Percentiles rank a stretch among this genome's conserved stretches.
phyloP scores from a whole-genome alignment of 2,888 invertebrate genomes.

The Orgyia antiqua region DNA sequence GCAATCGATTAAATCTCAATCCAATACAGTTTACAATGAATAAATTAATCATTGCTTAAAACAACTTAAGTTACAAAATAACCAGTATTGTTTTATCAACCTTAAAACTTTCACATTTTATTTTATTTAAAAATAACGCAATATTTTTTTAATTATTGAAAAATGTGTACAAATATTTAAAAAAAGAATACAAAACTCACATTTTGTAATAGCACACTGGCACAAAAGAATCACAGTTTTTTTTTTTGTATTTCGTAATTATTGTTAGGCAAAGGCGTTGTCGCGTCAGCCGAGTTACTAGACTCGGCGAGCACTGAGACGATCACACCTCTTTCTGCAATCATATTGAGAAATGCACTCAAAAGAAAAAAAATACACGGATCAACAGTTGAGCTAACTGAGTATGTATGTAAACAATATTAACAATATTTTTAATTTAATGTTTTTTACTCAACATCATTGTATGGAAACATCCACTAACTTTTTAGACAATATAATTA shows the following conservation, averaged over 20 bases:
- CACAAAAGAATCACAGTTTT: constrained; percentile 23
- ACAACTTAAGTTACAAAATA: no score
- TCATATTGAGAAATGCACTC: constrained; percentile 48
- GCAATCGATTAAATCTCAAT: no score
- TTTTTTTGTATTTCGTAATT: constrained; percentile 18
- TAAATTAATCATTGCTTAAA: no score
- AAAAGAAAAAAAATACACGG: constrained; percentile 11
- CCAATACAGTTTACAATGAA: no score
- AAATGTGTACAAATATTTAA: not conserved
- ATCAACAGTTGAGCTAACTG: constrained; percentile 4
- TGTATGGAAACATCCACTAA: no score
- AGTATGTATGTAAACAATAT: no score
- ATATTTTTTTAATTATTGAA: not conserved
- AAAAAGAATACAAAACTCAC: constrained; percentile 23
- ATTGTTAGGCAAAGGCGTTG: constrained; percentile 17
- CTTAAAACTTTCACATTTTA: no score
- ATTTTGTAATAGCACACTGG: constrained; percentile 18
- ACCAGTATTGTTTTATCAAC: no score
- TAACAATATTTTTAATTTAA: no score
- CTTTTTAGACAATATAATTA: no score
- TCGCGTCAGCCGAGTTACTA: constrained; percentile 31
- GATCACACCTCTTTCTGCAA: constrained; percentile 40
- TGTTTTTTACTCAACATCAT: no score
- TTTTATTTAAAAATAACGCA: not conserved
- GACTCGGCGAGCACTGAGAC: constrained; percentile 38